Evolutionary conservation across 2,888 invertebrate genomes (phyloP), one percentile per base, ranked within the genome.

Genomic region (Megaustenia siamemsis): DNA sequence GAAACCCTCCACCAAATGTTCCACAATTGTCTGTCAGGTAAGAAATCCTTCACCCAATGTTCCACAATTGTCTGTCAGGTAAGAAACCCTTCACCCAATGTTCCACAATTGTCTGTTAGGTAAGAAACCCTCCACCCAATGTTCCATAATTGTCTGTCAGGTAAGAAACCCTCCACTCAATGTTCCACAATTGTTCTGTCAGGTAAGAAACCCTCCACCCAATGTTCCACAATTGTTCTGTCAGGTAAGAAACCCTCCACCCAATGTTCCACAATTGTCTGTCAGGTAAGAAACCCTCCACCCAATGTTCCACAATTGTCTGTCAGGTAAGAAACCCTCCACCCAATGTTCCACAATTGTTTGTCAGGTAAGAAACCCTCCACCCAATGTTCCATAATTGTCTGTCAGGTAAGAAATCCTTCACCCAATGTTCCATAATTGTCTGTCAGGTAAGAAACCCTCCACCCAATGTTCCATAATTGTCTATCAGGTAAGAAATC

Each of bases 391-490:
- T n/a, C 94, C 94, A 8, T 86, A 89, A 21, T 89, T 93, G n/a
- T 89, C 91, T 43, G 86, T 92, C 80, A 92, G 93, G 93, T 93
- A 83, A 77, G 86, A 53, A 24, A 71, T 32, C 10, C 94, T 12
- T 92, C 93, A 32, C 93, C 93, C 40, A 93, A 94, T 86, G 89
- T 92, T n/a, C 94, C 94, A 8, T 86, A 89, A 21, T 89, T 93
- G n/a, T 89, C 91, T 43, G 86, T 92, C 80, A 92, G 93, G 93
- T 93, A 83, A 77, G 86, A 53, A 24, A 71, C n/a, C 10, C 94
- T 12, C 92, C 93, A 32, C 93, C 93, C 40, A 93, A 94, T 86
- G 89, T 92, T n/a, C 94, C 94, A 8, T 86, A 89, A 21, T 89
- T 93, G n/a, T 89, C 91, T 43, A 86, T 92, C 80, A 92, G 93